Percentiles rank a stretch among this genome's conserved stretches.
These are phyloP conservation scores for Plagiodera versicolora DNA, from an alignment of 2,888 invertebrate species.

Conservation along the genomic window DNA sequence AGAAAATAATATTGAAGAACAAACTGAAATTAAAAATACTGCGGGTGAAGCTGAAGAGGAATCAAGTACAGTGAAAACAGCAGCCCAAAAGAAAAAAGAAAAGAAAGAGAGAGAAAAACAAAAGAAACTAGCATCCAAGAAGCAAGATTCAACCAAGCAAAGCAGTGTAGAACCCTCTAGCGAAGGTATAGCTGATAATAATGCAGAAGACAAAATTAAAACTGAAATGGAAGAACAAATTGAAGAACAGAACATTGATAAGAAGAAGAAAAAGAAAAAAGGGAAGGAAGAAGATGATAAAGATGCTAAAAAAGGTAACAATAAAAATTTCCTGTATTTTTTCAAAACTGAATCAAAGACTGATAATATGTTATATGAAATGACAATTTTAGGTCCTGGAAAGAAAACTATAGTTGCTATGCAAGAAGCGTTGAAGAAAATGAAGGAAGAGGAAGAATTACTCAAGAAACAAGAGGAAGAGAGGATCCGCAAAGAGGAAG, in stretches of 20 bases:
- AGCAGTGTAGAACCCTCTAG: constrained; percentile 18
- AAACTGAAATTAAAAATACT: constrained; percentile 24
- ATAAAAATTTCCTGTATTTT: constrained; percentile 6
- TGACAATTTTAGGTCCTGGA: constrained; percentile 65
- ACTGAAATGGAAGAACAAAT: constrained; percentile 59
- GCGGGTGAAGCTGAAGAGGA: constrained; percentile 60
- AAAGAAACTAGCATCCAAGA: constrained; percentile 71
- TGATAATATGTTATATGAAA: too few species aligned
- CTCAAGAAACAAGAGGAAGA: constrained; percentile 77
- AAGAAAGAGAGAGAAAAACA: constrained; percentile 81
- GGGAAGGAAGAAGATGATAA: constrained; percentile 44
- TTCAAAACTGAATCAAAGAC: too few species aligned
- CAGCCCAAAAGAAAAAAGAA: constrained; percentile 87
- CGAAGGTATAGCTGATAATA: constrained; percentile 42
- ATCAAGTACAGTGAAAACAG: constrained; percentile 69
- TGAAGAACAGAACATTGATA: constrained; percentile 43
- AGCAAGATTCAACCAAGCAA: constrained; percentile 32
- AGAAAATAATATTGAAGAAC: constrained; percentile 36
- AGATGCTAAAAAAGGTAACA: constrained; percentile 57
- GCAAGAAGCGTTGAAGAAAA: constrained; percentile 87
- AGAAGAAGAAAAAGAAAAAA: constrained; percentile 43
- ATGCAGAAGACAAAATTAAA: constrained; percentile 51
- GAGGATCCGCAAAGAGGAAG: constrained; percentile 75
- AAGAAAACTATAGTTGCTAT: constrained; percentile 87
- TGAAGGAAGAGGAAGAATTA: constrained; percentile 87